Conservation (phyloP, 2,113 vertebrate species). For the Ahaetulla prasina region DNA sequence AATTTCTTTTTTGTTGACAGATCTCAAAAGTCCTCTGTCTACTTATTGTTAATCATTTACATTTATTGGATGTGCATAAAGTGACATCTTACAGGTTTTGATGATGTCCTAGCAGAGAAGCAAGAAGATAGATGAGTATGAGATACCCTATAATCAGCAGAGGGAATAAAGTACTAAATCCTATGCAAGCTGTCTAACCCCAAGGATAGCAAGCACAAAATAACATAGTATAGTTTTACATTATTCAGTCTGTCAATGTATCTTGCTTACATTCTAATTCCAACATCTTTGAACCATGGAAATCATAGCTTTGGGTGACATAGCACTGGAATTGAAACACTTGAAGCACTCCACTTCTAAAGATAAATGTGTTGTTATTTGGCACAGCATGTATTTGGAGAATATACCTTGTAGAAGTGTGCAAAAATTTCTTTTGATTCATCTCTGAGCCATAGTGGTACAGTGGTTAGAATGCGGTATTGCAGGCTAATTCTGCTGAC, state of each 20-base stretch:
- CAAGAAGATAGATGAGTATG: background rate
- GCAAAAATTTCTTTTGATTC: background rate
- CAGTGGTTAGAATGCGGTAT: background rate
- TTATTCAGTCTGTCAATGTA: background rate
- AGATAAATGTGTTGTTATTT: background rate
- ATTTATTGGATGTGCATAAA: slow-evolving; percentile 16
- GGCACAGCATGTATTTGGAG: background rate
- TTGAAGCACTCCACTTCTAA: background rate
- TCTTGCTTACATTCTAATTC: background rate
- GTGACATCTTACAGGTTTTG: slow-evolving; percentile 26
- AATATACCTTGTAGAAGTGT: background rate
- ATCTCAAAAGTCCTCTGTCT: background rate
- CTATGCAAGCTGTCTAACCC: background rate
- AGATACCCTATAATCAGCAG: background rate
- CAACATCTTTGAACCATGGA: background rate
- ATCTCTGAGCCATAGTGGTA: background rate
- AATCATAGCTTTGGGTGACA: background rate
- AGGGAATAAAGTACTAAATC: background rate
- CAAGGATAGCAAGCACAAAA: background rate
- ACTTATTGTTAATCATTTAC: background rate
- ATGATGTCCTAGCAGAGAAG: slow-evolving; percentile 12
- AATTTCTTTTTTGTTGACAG: background rate
- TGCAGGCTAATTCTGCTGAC: background rate
- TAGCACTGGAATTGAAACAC: background rate
- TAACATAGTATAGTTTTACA: background rate